Base-by-base conservation (phyloP, 2,113 vertebrate species). In the Mirza zaza region DNA sequence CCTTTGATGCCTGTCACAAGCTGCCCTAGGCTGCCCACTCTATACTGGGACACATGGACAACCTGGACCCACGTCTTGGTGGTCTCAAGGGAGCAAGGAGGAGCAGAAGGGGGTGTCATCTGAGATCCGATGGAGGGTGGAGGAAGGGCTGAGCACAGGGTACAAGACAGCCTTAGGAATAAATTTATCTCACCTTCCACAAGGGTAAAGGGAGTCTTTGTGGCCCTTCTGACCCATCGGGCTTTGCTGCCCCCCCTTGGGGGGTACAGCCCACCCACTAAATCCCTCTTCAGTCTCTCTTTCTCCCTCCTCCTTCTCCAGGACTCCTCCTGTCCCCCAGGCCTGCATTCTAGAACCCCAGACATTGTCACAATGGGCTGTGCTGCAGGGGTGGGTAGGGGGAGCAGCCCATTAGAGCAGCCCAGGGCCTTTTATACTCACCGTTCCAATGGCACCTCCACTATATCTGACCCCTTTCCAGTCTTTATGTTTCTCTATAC, bases 211-310 rank as follows among this genome's bases (percentile, higher is more conserved):
- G 63, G 82, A 90, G 45, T 82, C 96, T 96, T 96, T 95, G 89
- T 98, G 96, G 67, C 97, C 81, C 48, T 96, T 96, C 93, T 97
- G 97, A 96, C 96, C 95, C 97, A 97, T 89, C n/a, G 15, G 81
- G 91, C 36, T 95, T 80, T 94, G 87, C 76, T 88, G 76, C 25
- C 27, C 61, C 61, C 73, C 75, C n/a, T 17, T 1, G n/a, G 32
- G 65, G 97, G 80, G 65, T 73, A 68, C 77, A 87, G 90, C 91
- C 82, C 71, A 85, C 82, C 90, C 95, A 87, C 91, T 55, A 55
- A 83, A 18, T 34, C n/a, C 92, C 55, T 55, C 94, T 57, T 52
- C 45, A 14, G 70, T 71, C 29, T 59, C 85, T 65, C 50, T 92
- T 4, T 55, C 77, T 57, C 55, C 57, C 70, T 94, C 75, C 77